These are phyloP conservation scores for Hepsetus odoe DNA, from an alignment of 2,113 vertebrate genomes.

Conservation along the genomic window DNA sequence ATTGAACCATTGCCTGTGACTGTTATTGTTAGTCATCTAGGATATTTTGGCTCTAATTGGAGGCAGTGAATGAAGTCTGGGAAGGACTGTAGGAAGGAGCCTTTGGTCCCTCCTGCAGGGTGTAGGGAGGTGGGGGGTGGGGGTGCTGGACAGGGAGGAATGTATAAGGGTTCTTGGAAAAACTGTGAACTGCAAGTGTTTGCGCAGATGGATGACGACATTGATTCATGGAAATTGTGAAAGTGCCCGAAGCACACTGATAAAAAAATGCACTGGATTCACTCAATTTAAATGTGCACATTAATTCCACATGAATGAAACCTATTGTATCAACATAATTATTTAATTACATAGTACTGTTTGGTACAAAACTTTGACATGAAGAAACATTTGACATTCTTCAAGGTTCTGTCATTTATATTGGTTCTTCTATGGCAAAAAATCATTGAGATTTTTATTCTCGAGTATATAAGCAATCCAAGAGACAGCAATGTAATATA, in stretches of 20 bases:
- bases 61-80: slow-evolving; percentile 36
- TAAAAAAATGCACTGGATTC: neutral
- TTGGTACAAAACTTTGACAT: no score
- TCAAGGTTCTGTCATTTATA: no score
- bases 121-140: neutral
- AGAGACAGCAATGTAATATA: no score
- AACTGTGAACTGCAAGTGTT: neutral
- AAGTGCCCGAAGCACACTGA: neutral
- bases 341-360: no score
- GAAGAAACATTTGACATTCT: no score
- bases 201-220: neutral
- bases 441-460: no score
- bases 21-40: slow-evolving; percentile 38
- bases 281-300: neutral
- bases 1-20: neutral
- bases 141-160: neutral
- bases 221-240: neutral
- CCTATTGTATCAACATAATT: no score
- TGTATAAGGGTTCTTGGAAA: slow-evolving; percentile 41
- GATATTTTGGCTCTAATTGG: slow-evolving; percentile 52
- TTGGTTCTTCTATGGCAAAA: no score
- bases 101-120: slow-evolving; percentile 36
- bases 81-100: neutral
- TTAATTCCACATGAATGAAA: neutral
- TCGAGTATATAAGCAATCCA: no score